Conservation (phyloP, 2,113 vertebrate species). For the Oreochromis aureus region DNA sequence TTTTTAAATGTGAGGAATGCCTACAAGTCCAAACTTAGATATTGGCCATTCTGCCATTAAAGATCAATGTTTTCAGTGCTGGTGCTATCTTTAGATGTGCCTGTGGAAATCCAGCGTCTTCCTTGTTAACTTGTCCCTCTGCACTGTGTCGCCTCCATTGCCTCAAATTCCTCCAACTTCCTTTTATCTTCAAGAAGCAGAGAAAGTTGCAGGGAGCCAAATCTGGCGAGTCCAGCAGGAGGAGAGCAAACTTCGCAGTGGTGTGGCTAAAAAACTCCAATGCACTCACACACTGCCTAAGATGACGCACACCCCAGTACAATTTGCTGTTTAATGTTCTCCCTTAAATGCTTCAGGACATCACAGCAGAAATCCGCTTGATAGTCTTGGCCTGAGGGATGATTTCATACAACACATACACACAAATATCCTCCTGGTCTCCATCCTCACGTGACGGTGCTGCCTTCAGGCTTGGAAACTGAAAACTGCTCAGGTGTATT, state of each 20-base stretch:
- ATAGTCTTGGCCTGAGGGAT: background rate
- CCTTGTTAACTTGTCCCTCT: background rate
- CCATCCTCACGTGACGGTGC: background rate
- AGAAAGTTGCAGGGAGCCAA: background rate
- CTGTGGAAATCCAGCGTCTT: background rate
- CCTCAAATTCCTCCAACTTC: background rate
- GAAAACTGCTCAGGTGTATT: background rate
- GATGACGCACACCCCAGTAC: accelerated
- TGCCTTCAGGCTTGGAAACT: background rate
- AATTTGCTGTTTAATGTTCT: background rate
- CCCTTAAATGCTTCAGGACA: background rate
- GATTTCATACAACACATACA: background rate
- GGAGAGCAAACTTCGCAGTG: background rate
- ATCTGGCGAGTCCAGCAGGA: background rate
- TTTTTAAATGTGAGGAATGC: background rate
- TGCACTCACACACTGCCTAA: accelerated
- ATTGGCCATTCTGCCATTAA: background rate
- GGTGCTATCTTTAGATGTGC: background rate
- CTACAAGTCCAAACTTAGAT: background rate
- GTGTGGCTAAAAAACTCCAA: background rate
- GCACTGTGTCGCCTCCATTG: background rate
- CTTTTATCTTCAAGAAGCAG: background rate
- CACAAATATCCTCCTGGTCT: background rate
- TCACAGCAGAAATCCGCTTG: background rate
- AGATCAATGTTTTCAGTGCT: background rate